phyloP scores from a whole-genome alignment of 2,113 vertebrate genomes.

The Chauna torquata region DNA sequence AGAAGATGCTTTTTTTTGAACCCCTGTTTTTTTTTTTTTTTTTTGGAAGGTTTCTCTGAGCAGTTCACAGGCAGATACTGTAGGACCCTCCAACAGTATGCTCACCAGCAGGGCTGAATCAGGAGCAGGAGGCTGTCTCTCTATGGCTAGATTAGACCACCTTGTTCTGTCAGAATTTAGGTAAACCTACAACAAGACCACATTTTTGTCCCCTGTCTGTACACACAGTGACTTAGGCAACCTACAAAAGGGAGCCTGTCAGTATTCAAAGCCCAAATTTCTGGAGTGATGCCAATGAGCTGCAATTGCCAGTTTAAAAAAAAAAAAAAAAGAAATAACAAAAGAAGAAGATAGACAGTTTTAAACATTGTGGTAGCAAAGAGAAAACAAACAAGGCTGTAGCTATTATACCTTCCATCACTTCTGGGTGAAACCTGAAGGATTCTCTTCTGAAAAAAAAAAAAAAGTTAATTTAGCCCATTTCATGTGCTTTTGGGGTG shows the following conservation, averaged over 20 bases:
- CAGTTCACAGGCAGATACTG: not conserved
- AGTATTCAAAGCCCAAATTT: not conserved
- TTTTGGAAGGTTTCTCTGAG: not conserved
- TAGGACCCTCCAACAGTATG: not conserved
- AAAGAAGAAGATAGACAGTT: not conserved
- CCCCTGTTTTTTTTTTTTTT: not conserved
- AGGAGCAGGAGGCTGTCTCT: not conserved
- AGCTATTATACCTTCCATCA: not conserved
- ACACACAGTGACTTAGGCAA: not conserved
- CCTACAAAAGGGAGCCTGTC: not conserved
- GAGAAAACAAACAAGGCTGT: not conserved
- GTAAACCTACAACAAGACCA: not conserved
- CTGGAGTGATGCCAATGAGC: not conserved
- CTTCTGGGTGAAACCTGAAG: not conserved
- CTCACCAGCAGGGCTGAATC: accelerated
- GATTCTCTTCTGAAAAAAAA: not conserved
- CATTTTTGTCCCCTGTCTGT: not conserved
- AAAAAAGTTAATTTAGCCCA: not conserved
- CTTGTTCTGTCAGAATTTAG: not conserved
- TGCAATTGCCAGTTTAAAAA: not conserved
- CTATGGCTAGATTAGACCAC: not conserved
- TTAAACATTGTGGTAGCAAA: not conserved
- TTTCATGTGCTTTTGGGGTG: accelerated
- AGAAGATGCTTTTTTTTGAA: not conserved
- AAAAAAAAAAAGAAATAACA: too few species aligned